A percentile compares a stretch with the other conserved stretches of the same genome.
These are phyloP conservation scores for Halcyon smyrnensis DNA, from an alignment of 2,797 vertebrate genomes.

Conservation along the genomic window DNA sequence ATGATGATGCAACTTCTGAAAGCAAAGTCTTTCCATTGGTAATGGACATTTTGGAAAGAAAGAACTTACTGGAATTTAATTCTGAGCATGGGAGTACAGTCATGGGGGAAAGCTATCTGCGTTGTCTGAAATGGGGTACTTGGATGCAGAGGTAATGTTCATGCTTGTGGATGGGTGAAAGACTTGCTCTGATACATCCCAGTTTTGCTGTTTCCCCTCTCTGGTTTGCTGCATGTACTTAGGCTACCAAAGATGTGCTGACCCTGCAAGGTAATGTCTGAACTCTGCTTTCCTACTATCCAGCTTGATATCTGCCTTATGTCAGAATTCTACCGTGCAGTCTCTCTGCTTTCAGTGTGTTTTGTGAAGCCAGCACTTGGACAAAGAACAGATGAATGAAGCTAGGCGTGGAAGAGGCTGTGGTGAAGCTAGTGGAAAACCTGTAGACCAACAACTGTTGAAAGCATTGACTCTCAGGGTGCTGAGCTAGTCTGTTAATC, in stretches of 20 bases:
- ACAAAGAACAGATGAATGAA: background rate
- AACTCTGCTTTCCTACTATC: background rate
- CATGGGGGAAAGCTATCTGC: background rate
- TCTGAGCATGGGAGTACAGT: background rate
- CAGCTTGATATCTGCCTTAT: background rate
- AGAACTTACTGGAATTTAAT: background rate
- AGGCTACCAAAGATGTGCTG: background rate
- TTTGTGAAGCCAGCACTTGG: background rate
- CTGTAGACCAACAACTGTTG: background rate
- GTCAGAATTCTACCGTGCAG: background rate
- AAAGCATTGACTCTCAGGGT: background rate
- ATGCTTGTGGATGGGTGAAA: background rate
- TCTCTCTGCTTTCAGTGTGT: background rate
- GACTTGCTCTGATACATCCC: background rate
- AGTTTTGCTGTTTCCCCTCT: background rate
- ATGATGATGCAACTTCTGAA: background rate
- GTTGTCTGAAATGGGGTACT: background rate
- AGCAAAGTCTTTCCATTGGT: background rate
- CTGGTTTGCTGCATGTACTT: background rate
- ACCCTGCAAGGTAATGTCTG: background rate
- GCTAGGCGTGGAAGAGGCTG: background rate
- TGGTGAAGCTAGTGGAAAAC: background rate
- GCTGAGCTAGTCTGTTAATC: background rate
- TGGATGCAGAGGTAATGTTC: background rate
- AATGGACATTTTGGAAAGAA: background rate